Conservation (phyloP, 2,888 invertebrate species). For the Lasioglossum calceatum region DNA sequence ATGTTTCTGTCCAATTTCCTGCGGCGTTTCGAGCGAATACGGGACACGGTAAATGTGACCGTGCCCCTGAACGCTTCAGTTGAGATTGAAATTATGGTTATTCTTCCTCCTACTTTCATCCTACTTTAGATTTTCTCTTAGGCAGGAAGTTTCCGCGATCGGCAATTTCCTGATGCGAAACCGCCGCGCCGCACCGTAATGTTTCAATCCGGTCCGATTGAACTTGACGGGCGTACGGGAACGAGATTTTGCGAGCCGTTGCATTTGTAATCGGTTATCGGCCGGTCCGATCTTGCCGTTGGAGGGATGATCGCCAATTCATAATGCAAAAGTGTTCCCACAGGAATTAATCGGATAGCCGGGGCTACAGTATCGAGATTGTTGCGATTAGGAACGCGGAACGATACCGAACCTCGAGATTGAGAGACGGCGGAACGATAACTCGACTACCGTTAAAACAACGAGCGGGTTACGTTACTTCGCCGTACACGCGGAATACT, state of each 20-base stretch:
- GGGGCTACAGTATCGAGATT: constrained; percentile 30
- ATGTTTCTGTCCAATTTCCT: neutral
- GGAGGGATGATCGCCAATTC: constrained; percentile 31
- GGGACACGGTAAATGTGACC: neutral
- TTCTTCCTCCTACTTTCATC: neutral
- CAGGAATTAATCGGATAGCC: constrained; percentile 51
- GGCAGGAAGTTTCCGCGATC: constrained; percentile 42
- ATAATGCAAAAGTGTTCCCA: constrained; percentile 48
- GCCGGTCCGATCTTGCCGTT: constrained; percentile 22
- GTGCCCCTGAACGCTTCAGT: constrained; percentile 19
- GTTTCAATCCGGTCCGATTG: constrained; percentile 39
- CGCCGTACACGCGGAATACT: constrained; percentile 39
- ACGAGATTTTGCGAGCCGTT: constrained; percentile 22
- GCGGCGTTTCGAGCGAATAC: neutral
- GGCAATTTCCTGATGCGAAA: constrained; percentile 44
- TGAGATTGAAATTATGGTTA: constrained; percentile 21
- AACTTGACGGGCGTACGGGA: constrained; percentile 24
- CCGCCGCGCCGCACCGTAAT: constrained; percentile 3
- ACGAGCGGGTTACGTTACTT: constrained; percentile 42
- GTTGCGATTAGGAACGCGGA: constrained; percentile 59
- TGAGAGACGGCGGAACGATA: constrained; percentile 54
- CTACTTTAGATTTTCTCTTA: neutral
- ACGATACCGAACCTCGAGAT: constrained; percentile 54
- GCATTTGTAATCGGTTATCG: constrained; percentile 39
- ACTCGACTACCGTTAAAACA: constrained; percentile 61